Percentiles rank a stretch among this genome's conserved stretches.
phyloP scores from a whole-genome alignment of 2,888 invertebrate species.

The Eledona agricola region DNA sequence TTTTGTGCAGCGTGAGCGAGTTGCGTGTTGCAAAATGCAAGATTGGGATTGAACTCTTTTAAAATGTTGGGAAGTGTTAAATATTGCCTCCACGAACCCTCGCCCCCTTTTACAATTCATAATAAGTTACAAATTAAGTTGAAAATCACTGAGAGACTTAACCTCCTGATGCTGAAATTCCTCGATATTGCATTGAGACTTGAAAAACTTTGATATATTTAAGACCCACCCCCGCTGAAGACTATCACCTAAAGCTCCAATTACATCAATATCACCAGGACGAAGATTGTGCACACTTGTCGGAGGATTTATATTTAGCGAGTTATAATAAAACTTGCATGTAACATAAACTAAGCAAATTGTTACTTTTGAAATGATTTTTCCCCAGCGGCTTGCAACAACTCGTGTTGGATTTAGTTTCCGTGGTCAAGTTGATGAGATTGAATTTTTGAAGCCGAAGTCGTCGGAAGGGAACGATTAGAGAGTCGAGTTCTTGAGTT shows the following conservation, averaged over 20 bases:
- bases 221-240: slow-evolving; percentile 3
- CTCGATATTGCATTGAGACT: slow-evolving; percentile 1
- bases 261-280: slow-evolving; percentile 3
- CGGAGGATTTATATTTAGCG: too few species aligned
- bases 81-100: neutral
- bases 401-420: neutral
- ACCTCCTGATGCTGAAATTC: neutral
- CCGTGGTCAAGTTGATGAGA: neutral
- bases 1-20: slow-evolving; percentile 1
- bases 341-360: neutral
- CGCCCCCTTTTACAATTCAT: slow-evolving; percentile 3
- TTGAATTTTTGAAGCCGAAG: neutral
- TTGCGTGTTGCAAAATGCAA: neutral
- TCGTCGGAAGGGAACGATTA: neutral
- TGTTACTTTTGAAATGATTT: neutral
- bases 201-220: neutral
- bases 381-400: too few species aligned
- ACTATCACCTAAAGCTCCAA: slow-evolving; percentile 5
- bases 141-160: neutral
- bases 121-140: neutral
- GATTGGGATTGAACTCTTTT: slow-evolving; percentile 2
- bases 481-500: neutral
- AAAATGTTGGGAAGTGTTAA: slow-evolving; percentile 3
- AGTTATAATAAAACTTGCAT: neutral
- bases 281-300: slow-evolving; percentile 4